Conservation (phyloP, 2,888 invertebrate species). For the Vesta saturnalis region DNA sequence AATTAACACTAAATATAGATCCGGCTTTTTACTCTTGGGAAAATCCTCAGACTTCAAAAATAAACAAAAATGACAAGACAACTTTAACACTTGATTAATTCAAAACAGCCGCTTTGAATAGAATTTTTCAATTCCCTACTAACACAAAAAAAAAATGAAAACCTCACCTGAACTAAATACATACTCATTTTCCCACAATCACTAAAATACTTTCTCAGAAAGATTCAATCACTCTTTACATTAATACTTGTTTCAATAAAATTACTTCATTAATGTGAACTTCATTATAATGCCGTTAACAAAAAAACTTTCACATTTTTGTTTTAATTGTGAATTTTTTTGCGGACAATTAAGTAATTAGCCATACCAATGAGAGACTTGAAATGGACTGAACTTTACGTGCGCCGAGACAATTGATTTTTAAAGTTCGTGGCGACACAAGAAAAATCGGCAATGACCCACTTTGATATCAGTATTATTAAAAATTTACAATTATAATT, state of each 20-base stretch:
- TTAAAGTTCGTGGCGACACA: background rate
- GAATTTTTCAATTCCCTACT: no score
- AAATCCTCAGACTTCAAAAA: background rate
- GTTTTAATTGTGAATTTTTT: background rate
- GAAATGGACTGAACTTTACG: no score
- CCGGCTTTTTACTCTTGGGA: background rate
- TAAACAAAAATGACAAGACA: background rate
- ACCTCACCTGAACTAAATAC: conserved; percentile 29
- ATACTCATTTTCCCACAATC: conserved; percentile 18
- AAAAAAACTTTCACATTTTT: background rate
- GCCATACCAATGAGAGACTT: no score
- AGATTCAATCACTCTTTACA: background rate
- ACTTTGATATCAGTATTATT: background rate
- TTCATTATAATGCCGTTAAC: no score
- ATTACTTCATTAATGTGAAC: no score
- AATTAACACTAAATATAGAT: background rate
- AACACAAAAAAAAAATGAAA: no score
- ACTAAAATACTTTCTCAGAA: background rate
- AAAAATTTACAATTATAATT: background rate
- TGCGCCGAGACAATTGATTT: background rate
- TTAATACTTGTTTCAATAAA: background rate
- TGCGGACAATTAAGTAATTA: background rate
- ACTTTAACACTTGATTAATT: background rate
- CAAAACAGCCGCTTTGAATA: no score
- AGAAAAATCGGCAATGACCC: background rate